Percentiles rank a stretch among this genome's conserved stretches.
These are phyloP conservation scores for Phrynosoma blainvillii DNA, from an alignment of 2,113 vertebrate genomes.

Conservation along the genomic window DNA sequence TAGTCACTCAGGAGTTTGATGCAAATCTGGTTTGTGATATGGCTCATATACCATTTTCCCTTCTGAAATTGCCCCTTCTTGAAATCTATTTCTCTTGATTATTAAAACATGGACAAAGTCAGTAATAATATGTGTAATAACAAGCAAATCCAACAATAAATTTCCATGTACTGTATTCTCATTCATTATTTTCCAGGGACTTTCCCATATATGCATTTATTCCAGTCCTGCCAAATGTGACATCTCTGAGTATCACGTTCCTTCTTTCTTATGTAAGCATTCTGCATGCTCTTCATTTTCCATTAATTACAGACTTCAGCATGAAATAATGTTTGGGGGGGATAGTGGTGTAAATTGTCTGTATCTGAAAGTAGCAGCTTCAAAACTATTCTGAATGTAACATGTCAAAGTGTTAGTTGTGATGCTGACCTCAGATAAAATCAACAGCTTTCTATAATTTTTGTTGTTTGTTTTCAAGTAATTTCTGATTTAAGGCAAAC, in stretches of 20 bases:
- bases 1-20: too few relatives aligned
- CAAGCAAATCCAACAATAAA: background rate
- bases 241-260: background rate
- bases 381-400: slow-evolving; percentile 18
- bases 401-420: slow-evolving; percentile 11
- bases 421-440: slow-evolving; percentile 6
- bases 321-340: background rate
- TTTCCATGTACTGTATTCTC: background rate
- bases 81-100: background rate
- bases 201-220: background rate
- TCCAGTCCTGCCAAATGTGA: slow-evolving; percentile 1
- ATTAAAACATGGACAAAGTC: background rate
- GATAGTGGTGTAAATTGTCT: fast-evolving
- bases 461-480: too few relatives aligned
- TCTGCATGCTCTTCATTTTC: background rate
- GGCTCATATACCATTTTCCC: background rate
- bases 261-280: background rate
- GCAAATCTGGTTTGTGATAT: too few relatives aligned
- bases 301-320: background rate
- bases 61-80: background rate
- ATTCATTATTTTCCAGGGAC: background rate
- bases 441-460: background rate
- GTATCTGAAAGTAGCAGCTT: background rate
- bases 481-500: too few relatives aligned
- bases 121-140: background rate